phyloP scores from a whole-genome alignment of 2,888 invertebrate species.

The Macrosoma leucophasiata region DNA sequence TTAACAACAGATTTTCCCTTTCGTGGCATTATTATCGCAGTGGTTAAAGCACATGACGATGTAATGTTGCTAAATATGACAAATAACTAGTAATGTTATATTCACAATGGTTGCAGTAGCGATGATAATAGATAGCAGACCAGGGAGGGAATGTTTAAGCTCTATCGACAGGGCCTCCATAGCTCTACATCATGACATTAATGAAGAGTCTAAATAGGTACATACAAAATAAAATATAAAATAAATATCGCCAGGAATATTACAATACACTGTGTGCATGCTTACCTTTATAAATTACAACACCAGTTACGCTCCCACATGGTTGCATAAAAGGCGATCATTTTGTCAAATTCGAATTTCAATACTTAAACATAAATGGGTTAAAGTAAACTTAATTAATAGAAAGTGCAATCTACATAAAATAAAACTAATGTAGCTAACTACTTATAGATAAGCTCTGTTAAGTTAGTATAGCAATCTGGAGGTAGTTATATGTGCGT shows the following conservation, averaged over 20 bases:
- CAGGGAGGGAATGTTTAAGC: constrained; percentile 14
- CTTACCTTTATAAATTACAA: constrained; percentile 73
- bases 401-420: constrained; percentile 68
- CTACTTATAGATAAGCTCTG: constrained; percentile 61
- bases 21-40: constrained; percentile 23
- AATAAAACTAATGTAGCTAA: constrained; percentile 64
- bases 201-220: constrained; percentile 30
- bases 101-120: constrained; percentile 5
- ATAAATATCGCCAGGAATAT: constrained; percentile 31
- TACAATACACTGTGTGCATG: constrained; percentile 67
- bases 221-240: constrained; percentile 21
- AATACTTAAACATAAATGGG: constrained; percentile 65
- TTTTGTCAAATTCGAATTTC: constrained; percentile 66
- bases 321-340: constrained; percentile 75
- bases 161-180: constrained; percentile 17
- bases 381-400: constrained; percentile 59
- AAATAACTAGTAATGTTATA: constrained; percentile 19
- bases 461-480: constrained; percentile 27
- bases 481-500: constrained; percentile 28
- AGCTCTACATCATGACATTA: constrained; percentile 22
- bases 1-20: constrained; percentile 19
- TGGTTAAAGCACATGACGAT: constrained; percentile 27
- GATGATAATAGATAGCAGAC: constrained; percentile 13
- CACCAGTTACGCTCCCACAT: constrained; percentile 72
- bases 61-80: constrained; percentile 7